A percentile compares a stretch with the other conserved stretches of the same genome.
These are phyloP conservation scores for Galagoides demidoff DNA, from an alignment of 2,797 vertebrate species.

Conservation along the genomic window DNA sequence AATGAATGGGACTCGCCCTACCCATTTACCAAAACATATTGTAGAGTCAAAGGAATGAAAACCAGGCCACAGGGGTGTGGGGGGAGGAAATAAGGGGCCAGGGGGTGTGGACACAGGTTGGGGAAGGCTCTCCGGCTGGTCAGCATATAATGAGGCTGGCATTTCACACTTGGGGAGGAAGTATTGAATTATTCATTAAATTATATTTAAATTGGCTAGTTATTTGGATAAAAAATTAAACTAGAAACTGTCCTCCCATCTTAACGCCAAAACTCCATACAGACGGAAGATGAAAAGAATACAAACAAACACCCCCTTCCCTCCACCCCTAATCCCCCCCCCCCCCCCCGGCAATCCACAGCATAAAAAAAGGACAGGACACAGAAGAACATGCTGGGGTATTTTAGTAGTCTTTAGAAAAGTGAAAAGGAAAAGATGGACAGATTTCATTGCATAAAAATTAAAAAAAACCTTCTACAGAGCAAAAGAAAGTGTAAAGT, in stretches of 20 bases:
- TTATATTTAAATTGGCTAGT: neutral
- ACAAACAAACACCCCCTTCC: neutral
- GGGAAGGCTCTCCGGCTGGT: too few species aligned
- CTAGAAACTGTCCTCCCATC: neutral
- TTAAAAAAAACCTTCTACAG: neutral
- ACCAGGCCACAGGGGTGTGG: rapidly evolving
- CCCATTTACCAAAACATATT: neutral
- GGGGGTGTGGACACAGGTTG: neutral
- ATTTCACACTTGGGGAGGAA: neutral
- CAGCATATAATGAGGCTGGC: neutral
- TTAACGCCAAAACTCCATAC: neutral
- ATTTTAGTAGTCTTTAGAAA: conserved; percentile 48
- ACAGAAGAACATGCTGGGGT: neutral
- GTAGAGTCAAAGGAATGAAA: neutral
- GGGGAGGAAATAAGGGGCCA: rapidly evolving
- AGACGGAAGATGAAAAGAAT: conserved; percentile 17
- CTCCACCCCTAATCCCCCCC: neutral
- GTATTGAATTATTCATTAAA: conserved; percentile 18
- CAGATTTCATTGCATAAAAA: neutral
- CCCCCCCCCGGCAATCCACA: neutral
- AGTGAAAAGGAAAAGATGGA: conserved; percentile 40
- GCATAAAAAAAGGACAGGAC: neutral
- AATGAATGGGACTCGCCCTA: neutral
- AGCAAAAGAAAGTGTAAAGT: conserved; percentile 7
- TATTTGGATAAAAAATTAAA: conserved; percentile 10